Percentiles rank a stretch among this genome's conserved stretches.
These are phyloP conservation scores for Pantherophis alleghaniensis DNA, from an alignment of 2,797 vertebrate genomes.

Conservation along the genomic window DNA sequence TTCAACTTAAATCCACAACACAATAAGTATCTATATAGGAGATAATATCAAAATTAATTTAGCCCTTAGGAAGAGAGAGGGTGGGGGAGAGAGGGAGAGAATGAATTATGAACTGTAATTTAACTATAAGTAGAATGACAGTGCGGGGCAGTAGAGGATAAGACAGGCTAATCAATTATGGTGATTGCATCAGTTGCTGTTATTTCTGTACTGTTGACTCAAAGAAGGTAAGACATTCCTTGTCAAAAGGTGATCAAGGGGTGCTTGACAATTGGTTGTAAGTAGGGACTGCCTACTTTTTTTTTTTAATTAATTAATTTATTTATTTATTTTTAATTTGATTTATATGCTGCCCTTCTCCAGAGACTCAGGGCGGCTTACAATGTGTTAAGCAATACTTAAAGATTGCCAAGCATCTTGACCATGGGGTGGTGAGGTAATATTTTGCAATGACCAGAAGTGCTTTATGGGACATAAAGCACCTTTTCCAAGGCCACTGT, in stretches of 20 bases:
- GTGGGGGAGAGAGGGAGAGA: constrained; percentile 10
- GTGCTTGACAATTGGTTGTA: not conserved
- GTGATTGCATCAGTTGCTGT: constrained; percentile 15
- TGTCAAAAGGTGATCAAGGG: not conserved
- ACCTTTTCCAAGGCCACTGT: not conserved
- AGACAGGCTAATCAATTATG: constrained; percentile 42
- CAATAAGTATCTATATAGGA: constrained; percentile 37
- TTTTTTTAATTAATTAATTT: too few relatives aligned
- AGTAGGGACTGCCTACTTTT: not conserved
- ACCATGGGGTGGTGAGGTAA: not conserved
- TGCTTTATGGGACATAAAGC: not conserved
- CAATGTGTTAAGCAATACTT: too few relatives aligned
- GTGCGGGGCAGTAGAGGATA: constrained; percentile 35
- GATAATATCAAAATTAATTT: constrained; percentile 60
- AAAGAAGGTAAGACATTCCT: not conserved
- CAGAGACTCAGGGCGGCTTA: too few relatives aligned
- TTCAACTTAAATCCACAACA: constrained; percentile 56
- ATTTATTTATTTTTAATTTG: too few relatives aligned
- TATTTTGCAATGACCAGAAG: not conserved
- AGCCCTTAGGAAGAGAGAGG: constrained; percentile 50
- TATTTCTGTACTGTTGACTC: constrained; percentile 2
- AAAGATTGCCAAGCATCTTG: not conserved
- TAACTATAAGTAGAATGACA: constrained; percentile 58
- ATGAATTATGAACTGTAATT: constrained; percentile 49
- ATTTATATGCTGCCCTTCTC: too few relatives aligned